Percentiles rank a stretch among this genome's conserved stretches.
These are phyloP conservation scores for Vombatus ursinus DNA, from an alignment of 2,113 vertebrate genomes.

Conservation along the genomic window DNA sequence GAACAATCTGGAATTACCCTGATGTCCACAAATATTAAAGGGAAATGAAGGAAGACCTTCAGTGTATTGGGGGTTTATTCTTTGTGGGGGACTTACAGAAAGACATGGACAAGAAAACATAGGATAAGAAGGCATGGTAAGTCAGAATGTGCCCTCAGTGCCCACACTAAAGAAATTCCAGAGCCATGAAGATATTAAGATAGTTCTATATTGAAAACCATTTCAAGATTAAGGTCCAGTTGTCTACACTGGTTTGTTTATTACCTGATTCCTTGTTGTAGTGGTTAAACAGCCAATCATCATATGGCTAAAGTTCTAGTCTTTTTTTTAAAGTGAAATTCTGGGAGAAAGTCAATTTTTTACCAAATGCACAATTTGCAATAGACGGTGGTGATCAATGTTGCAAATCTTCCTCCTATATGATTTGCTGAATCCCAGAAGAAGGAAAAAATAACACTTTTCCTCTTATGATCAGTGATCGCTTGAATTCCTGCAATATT, in stretches of 20 bases:
- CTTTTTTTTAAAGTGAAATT: not conserved
- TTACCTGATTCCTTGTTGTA: not conserved
- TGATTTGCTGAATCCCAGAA: constrained; percentile 63
- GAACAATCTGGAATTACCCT: not conserved
- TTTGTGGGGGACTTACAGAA: not conserved
- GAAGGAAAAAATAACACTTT: constrained; percentile 56
- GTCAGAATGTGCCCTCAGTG: not conserved
- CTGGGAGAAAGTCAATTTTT: not conserved
- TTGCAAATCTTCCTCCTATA: constrained; percentile 46
- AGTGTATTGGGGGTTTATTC: not conserved
- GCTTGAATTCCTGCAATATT: constrained; percentile 72
- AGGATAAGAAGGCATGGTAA: not conserved
- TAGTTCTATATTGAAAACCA: not conserved
- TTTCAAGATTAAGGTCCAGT: not conserved
- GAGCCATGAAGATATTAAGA: not conserved
- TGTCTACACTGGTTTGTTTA: not conserved
- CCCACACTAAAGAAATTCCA: not conserved
- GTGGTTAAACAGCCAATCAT: not conserved
- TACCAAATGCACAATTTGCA: constrained; percentile 47
- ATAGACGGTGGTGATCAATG: constrained; percentile 33
- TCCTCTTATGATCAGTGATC: constrained; percentile 61
- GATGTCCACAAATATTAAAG: not conserved
- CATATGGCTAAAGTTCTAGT: not conserved
- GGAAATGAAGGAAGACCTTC: not conserved
- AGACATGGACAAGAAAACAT: not conserved